These are phyloP conservation scores for Rhingia campestris DNA, from an alignment of 2,888 invertebrate genomes.

Conservation along the genomic window DNA sequence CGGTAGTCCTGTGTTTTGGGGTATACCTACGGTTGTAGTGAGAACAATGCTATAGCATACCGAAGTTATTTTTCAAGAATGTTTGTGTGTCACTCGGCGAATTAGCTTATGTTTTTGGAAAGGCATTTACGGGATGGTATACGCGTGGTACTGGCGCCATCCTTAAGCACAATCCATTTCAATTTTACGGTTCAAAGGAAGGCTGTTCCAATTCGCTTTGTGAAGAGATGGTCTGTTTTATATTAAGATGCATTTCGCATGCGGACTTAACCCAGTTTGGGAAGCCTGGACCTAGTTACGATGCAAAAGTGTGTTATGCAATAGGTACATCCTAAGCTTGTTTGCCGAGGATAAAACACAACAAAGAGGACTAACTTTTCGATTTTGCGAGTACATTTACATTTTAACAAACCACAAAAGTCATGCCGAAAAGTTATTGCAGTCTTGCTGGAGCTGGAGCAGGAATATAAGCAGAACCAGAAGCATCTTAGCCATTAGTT, in stretches of 20 bases:
- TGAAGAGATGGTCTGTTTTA: conserved; percentile 1
- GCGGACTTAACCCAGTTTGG: conserved; percentile 5
- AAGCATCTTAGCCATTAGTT: conserved; percentile 62
- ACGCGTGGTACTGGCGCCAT: background rate
- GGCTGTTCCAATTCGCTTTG: background rate
- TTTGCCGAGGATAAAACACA: conserved; percentile 29
- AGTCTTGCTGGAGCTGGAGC: conserved; percentile 7
- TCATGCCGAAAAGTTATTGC: conserved; percentile 63
- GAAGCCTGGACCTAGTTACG: conserved; percentile 18
- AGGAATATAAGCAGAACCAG: background rate
- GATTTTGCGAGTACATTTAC: conserved; percentile 53
- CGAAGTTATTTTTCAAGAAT: background rate
- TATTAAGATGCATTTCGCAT: background rate
- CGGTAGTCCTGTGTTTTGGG: background rate
- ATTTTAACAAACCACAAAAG: conserved; percentile 68
- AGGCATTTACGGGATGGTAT: background rate
- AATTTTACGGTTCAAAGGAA: conserved; percentile 1
- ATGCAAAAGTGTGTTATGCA: background rate
- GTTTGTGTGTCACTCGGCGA: background rate
- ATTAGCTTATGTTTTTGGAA: background rate
- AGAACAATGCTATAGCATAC: background rate
- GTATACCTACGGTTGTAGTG: background rate
- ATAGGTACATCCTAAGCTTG: conserved; percentile 35
- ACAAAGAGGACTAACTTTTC: conserved; percentile 48
- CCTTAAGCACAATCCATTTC: background rate